phyloP scores from a whole-genome alignment of 2,113 vertebrate genomes.

The Notechis scutatus region DNA sequence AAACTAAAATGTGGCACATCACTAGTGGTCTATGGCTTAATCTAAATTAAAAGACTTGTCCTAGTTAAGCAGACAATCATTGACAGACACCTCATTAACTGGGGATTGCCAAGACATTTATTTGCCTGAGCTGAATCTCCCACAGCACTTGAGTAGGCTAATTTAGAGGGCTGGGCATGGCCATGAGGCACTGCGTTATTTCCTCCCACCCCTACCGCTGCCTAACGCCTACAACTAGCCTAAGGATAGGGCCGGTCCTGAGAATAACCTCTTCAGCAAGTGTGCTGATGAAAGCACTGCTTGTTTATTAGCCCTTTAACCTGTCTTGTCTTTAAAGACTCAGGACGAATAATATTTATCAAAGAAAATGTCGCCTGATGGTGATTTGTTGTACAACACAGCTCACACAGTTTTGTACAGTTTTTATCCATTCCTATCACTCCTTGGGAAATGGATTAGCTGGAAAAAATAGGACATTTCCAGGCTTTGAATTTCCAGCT shows the following conservation, averaged over 20 bases:
- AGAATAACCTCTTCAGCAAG: background rate
- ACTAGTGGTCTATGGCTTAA: background rate
- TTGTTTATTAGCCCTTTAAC: background rate
- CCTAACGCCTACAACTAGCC: background rate
- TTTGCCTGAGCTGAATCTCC: background rate
- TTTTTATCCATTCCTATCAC: background rate
- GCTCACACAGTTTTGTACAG: background rate
- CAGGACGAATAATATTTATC: background rate
- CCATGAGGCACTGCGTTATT: background rate
- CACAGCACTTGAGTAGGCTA: background rate
- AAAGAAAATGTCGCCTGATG: background rate
- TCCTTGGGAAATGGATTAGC: background rate
- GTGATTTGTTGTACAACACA: background rate
- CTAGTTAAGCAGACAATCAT: background rate
- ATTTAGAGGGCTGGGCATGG: background rate
- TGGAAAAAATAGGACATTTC: background rate
- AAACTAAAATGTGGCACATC: constrained; percentile 5
- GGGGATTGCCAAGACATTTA: background rate
- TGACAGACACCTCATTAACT: background rate
- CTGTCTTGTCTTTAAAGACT: background rate
- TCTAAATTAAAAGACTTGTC: background rate
- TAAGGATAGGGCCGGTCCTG: background rate
- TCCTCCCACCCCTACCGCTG: background rate
- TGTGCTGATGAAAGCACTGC: background rate
- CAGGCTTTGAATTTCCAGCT: background rate